Conservation (phyloP, 2,888 invertebrate genomes). For the Serripes groenlandicus region DNA sequence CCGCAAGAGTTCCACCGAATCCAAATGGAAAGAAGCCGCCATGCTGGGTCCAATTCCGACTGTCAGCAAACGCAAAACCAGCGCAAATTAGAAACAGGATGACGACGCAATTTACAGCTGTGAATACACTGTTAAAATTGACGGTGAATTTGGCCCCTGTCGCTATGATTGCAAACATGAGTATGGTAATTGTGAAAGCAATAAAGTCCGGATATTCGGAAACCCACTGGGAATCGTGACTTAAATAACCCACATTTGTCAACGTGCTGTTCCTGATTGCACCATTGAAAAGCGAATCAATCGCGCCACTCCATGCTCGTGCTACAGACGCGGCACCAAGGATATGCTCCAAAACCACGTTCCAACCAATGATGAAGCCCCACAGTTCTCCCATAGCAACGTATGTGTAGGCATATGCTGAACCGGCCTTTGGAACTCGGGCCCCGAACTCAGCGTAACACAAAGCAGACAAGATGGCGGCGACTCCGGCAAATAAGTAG, state of each 20-base stretch:
- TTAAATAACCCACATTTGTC: constrained; percentile 77
- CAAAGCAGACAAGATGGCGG: constrained; percentile 87
- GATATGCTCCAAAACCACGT: constrained; percentile 89
- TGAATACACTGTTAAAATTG: constrained; percentile 86
- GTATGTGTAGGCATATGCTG: constrained; percentile 97
- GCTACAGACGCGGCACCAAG: constrained; percentile 88
- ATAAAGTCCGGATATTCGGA: constrained; percentile 87
- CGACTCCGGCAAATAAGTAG: constrained; percentile 89
- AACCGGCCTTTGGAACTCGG: constrained; percentile 88
- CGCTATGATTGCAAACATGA: constrained; percentile 87
- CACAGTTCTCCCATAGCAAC: constrained; percentile 96
- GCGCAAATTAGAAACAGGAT: constrained; percentile 87
- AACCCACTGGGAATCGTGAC: constrained; percentile 73
- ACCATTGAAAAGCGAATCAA: constrained; percentile 86
- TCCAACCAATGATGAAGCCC: constrained; percentile 96
- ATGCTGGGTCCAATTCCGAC: constrained; percentile 91
- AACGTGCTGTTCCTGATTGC: constrained; percentile 86
- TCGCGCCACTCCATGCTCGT: constrained; percentile 86
- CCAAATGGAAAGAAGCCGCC: constrained; percentile 87
- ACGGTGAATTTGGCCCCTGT: constrained; percentile 86
- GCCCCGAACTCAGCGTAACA: constrained; percentile 86
- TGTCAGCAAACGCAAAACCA: constrained; percentile 95
- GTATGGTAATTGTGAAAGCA: constrained; percentile 83
- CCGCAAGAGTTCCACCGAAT: constrained; percentile 85
- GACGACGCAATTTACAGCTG: constrained; percentile 85